Evolutionary conservation across 2,888 invertebrate species (phyloP), one percentile per base, ranked within the genome.

Genomic region (Lissocephala sabroskyi): DNA sequence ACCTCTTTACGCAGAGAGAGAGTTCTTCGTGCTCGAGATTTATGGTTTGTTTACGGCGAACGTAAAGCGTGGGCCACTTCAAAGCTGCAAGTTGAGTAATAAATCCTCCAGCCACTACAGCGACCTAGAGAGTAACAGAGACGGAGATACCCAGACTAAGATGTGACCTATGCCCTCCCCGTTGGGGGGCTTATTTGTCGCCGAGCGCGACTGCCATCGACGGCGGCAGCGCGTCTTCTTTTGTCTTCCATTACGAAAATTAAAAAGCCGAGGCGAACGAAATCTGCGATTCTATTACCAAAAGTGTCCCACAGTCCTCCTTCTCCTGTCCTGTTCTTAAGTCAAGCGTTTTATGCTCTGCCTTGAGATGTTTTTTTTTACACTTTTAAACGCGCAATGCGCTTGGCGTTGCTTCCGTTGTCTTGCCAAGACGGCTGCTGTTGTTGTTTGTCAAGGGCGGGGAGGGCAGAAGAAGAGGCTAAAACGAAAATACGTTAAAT

Each of bases 241-340:
- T 73, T 73, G 78, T 74, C 61, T 79, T 77, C 75, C 75, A 75
- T 75, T 75, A 75, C 75, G 57, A 58, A 75, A 75, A 75, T 75
- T 75, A 79, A 75, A 79, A 79, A 74, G 59, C 67, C 55, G 51
- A 3, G 3, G 18, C 51, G 53, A 63, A 53, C 44, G 74, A 74
- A n/a, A n/a, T n/a, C n/a, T n/a, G n/a, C n/a, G 68, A 76, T 78
- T 66, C 71, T 71, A 77, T 77, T 71, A 71, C 71, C 70, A 74
- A n/a, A 66, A 74, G 75, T 70, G 66, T 63, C 74, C 68, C 74
- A 62, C 41, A 58, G 71, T 47, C 19, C 23, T n/a, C 5, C 16
- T 41, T 6, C 6, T 26, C 28, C 3, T 30, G 7, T 9, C 17
- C 2, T 33, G n/a, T 29, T 7, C 45, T 42, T 17, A 44, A n/a